Evolutionary conservation across 2,888 invertebrate genomes (phyloP).

Genomic region (Prionchulus punctatus): DNA sequence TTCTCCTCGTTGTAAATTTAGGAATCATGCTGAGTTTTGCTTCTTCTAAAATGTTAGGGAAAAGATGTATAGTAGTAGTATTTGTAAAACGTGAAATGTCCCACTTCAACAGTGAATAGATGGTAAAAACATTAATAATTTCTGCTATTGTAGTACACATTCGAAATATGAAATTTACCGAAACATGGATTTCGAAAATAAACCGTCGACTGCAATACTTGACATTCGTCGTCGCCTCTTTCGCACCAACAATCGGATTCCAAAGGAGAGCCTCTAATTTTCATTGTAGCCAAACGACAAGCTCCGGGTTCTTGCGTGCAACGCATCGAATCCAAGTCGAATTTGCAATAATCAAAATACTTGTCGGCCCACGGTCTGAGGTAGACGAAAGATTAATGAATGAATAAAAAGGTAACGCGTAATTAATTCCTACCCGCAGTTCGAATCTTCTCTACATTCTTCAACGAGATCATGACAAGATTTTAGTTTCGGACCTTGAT

Average conservation of each 20-base stretch:
- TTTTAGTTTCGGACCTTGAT: background rate
- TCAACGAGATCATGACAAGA: background rate
- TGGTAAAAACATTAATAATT: background rate
- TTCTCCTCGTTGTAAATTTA: background rate
- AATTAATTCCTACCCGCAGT: background rate
- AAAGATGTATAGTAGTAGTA: background rate
- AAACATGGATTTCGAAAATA: slow-evolving; percentile 4
- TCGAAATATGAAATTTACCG: background rate
- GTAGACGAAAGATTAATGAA: no score
- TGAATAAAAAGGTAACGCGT: no score
- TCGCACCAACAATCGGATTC: background rate
- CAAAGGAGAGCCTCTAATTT: background rate
- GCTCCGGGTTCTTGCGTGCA: background rate
- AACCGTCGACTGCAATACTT: background rate
- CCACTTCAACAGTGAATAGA: background rate
- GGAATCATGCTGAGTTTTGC: background rate
- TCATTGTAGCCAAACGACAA: background rate
- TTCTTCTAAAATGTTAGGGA: background rate
- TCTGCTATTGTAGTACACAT: background rate
- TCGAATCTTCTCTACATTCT: background rate
- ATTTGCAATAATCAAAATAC: background rate
- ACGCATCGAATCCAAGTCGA: background rate
- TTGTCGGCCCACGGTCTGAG: background rate
- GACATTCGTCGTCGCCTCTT: background rate
- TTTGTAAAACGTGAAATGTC: no score